Base-by-base conservation (phyloP, 1,140 invertebrate species). In the Papilio glaucus region DNA sequence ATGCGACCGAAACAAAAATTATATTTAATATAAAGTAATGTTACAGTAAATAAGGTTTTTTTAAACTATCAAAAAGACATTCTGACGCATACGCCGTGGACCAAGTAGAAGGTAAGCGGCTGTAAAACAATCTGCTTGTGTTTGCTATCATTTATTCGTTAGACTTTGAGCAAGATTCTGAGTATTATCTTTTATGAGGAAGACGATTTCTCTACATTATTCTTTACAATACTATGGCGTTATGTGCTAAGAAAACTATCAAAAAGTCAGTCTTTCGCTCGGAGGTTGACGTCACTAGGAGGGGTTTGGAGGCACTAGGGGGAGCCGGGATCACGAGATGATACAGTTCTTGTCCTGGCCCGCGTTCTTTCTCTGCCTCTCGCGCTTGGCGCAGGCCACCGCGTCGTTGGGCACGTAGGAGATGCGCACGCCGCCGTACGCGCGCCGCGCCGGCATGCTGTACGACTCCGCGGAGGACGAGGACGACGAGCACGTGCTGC, bases 341-440 rank as follows among this genome's bases (percentile, higher is more conserved):
- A 95, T 94, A 84, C 95, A 96, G 80, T 95, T 96, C 81, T 96
- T 96, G 87, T 96, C 96, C 78, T 95, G 87, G 74, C 79, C 86
- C 69, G 75, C 93, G 76, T 83, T 94, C 82, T 77, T 92, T 72
- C 93, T 85, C 71, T 94, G 94, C 73, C 96, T 93, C 61, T 96
- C 94, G 73, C 96, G 94, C 76, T 95, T 94, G 41, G 96, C 96
- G 80, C 96, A 96, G 12, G 97, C 97, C 15, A 98, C 93, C 0
- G 97, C 96, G 89, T 98, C 97, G 86, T 98, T 98, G 74, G 97
- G 97, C 73, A 98, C 97, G 91, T 98, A 98, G 9, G 97, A 97
- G 76, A 98, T 97, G 57, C 97, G 90, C 3, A 98, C 97, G 62
- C 97, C 97, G 38, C 97, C 97, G 85, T 97, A 98, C 12, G 97